Evolutionary conservation across 2,797 vertebrate genomes (phyloP).

Genomic region (Gymnoscopelus microlampas): DNA sequence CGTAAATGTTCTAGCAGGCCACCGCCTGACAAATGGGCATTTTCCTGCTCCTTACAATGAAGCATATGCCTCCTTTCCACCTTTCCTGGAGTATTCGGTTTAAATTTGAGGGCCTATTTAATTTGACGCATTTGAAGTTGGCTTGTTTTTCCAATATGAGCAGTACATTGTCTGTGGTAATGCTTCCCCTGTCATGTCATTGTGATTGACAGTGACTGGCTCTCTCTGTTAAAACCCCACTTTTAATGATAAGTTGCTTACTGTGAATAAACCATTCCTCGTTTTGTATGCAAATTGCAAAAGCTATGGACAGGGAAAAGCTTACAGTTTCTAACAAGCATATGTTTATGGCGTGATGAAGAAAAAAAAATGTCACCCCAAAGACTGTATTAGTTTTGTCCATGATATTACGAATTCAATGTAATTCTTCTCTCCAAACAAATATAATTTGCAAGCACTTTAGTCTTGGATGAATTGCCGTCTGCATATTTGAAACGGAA

Average conservation of each 20-base stretch:
- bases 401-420: constrained; percentile 44
- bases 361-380: constrained; percentile 22
- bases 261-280: constrained; percentile 30
- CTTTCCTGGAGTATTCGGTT: background rate
- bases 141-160: constrained; percentile 5
- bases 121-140: constrained; percentile 9
- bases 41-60: constrained; percentile 5
- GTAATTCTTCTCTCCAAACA: constrained; percentile 39
- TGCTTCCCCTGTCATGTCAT: constrained; percentile 14
- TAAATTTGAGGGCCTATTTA: constrained; percentile 9
- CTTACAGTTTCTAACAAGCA: constrained; percentile 25
- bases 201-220: constrained; percentile 23
- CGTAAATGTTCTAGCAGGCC: constrained; percentile 8
- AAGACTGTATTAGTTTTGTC: constrained; percentile 45
- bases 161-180: constrained; percentile 18
- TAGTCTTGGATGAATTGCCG: constrained; percentile 36
- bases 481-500: constrained; percentile 62
- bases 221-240: constrained; percentile 27
- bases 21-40: constrained; percentile 15
- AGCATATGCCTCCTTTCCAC: constrained; percentile 20
- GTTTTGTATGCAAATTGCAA: constrained; percentile 40
- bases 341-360: constrained; percentile 19
- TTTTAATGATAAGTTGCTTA: constrained; percentile 34
- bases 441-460: constrained; percentile 52
- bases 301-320: constrained; percentile 23